Conservation (phyloP, 2,113 vertebrate species). For the Hepsetus odoe region DNA sequence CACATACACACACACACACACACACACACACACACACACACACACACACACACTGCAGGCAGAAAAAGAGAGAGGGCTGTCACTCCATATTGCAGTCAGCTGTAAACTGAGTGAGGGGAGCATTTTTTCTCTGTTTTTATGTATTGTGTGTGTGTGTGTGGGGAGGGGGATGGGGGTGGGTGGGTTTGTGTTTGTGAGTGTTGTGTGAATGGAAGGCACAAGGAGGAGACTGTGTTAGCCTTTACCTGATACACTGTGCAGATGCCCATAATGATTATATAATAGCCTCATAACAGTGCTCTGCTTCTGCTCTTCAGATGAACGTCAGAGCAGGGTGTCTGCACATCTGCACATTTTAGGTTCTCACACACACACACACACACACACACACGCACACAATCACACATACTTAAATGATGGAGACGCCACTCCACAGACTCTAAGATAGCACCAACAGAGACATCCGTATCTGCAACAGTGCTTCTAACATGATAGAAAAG, state of each 20-base stretch:
- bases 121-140: conserved; percentile 15
- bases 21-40: conserved; percentile 31
- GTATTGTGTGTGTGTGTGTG: too few species aligned
- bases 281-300: neutral
- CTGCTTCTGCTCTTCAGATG: conserved; percentile 19
- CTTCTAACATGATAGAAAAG: conserved; percentile 34
- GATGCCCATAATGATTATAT: conserved; percentile 22
- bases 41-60: conserved; percentile 4
- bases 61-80: neutral
- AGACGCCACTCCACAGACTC: conserved; percentile 17
- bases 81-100: neutral
- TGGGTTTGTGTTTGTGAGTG: neutral
- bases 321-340: neutral
- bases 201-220: neutral
- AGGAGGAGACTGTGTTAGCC: neutral
- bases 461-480: conserved; percentile 19
- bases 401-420: conserved; percentile 38
- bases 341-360: neutral
- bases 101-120: conserved; percentile 4
- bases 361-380: too few species aligned
- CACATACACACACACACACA: too few species aligned
- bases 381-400: conserved; percentile 2
- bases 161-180: too few species aligned
- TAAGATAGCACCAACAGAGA: conserved; percentile 24
- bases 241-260: conserved; percentile 14